Conservation (phyloP, 2,113 vertebrate species). For the Rhadina sibilatrix region DNA sequence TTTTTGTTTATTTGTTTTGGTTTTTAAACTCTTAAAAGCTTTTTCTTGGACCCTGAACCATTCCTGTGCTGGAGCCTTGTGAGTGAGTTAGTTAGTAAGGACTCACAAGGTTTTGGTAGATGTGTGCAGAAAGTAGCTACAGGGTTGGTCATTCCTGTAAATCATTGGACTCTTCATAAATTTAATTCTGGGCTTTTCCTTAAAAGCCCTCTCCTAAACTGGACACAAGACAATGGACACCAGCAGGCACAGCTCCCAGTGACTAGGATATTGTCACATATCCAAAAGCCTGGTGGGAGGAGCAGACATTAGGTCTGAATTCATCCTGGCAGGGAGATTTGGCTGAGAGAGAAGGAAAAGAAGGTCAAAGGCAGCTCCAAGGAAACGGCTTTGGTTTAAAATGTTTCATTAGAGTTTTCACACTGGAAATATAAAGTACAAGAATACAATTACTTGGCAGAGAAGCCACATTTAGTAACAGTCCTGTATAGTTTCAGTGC, state of each 20-base stretch:
- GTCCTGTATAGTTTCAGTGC: background rate
- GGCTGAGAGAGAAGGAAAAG: constrained; percentile 13
- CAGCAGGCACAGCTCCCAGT: constrained; percentile 50
- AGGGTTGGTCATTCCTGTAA: constrained; percentile 8
- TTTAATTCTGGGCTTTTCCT: constrained; percentile 34
- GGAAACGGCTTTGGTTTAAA: constrained; percentile 58
- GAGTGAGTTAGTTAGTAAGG: background rate
- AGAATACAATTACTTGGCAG: constrained; percentile 33
- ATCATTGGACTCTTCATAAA: background rate
- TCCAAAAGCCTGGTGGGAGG: constrained; percentile 61
- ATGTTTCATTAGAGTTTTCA: constrained; percentile 43
- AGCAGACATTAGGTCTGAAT: constrained; percentile 60
- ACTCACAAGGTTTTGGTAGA: background rate
- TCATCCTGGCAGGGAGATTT: constrained; percentile 49
- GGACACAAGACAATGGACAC: constrained; percentile 51
- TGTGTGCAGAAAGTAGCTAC: background rate
- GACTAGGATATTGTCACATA: constrained; percentile 46
- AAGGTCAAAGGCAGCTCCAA: constrained; percentile 61
- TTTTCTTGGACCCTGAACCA: background rate
- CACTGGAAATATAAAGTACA: background rate
- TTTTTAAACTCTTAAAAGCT: background rate
- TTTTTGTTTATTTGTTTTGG: background rate
- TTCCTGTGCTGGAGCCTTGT: background rate
- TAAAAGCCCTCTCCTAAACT: constrained; percentile 35
- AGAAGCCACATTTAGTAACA: background rate